Base-by-base conservation (phyloP, 2,888 invertebrate species). In the Cyclophora punctaria region DNA sequence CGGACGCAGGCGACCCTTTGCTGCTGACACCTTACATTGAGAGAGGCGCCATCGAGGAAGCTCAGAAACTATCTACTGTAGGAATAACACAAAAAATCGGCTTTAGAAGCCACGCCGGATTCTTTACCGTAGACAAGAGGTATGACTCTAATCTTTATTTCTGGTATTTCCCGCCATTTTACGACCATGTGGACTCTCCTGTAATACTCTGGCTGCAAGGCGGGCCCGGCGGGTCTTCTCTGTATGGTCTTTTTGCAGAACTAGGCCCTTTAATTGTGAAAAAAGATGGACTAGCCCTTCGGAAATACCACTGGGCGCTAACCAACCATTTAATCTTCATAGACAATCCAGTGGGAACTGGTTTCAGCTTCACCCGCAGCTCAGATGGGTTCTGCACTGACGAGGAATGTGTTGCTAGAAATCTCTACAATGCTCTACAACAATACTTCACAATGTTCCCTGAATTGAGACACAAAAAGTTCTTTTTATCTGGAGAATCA, bases 311-410 rank as follows among this genome's bases (percentile, higher is more conserved):
- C 35, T 93, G 92, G 92, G 90, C 90, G 34, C 65, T 86, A 3
- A 82, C 90, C 34, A 84, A 90, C 63, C 90, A 91, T 57, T 69
- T 93, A 45, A 78, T 93, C 41, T 93, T 90, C 67, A 90, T 93
- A 52, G 93, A 93, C 60, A 92, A 91, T 58, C 93, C 93, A 3
- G 92, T 91, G 1, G 92, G 92, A 1, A 79, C 85, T 44, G 93
- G 93, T 1, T 93, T 91, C 65, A 93, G 92, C 67, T 93, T 90
- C 65, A 92, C 93, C 1, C 71, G 87, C 0, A 65, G 76, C 46
- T 76, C 88, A 0, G 64, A 75, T 45, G 91, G 90, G 37, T 92
- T 90, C 68, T 91, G 91, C 35, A 75, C 63, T 1, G 78, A 90
- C 66, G 89, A 92, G 67, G 74, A 69, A 0, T 90, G 90, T 62